Evolutionary conservation across 1,140 invertebrate species (phyloP), one percentile per base, ranked within the genome.

Genomic region (Ridgeia piscesae): DNA sequence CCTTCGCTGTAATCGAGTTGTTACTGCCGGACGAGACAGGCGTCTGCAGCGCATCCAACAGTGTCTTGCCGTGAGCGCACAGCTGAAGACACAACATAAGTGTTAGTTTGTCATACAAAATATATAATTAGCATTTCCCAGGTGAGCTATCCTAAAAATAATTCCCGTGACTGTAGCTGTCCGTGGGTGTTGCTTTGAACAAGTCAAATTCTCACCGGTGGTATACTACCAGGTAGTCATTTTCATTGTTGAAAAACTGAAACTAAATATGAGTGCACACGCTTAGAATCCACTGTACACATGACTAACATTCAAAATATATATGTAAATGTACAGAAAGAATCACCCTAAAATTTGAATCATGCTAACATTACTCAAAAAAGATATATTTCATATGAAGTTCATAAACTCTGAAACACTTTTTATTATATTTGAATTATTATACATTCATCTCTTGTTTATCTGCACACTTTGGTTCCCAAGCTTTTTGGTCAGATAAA

Each of bases 1-100:
- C 98, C 9, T 96, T 96, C 33, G 96, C 95, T 17, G 95, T 95
- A 34, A 98, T 98, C 14, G 98, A 98, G 96, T 99, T 98, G 89
- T 97, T 94, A 94, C 96, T 96, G 95, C 95, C 95, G 77, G 94
- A 95, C 92, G 95, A 94, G 21, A 96, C 95, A 14, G 96, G 96
- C 2, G 95, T 96, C 93, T 96, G 95, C 35, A 96, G 94, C 1
- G 95, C 96, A 92, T 96, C 96, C 91, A 96, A 95, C 35, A 96
- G 94, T 27, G 95, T 94, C 94, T 96, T 96, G 34, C 96, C 96
- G 94, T 96, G 96, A 48, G 95, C 94, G 93, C 96, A 96, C 34
- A 96, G 95, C 96, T 95, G 58, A 4, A 77, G 58, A 77, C 58
- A 77, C 42, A 42, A 42, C 42, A 4, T 6, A 4, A 42, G 42